Evolutionary conservation across 2,797 vertebrate species (phyloP).

Genomic region (Poecilia gillii): DNA sequence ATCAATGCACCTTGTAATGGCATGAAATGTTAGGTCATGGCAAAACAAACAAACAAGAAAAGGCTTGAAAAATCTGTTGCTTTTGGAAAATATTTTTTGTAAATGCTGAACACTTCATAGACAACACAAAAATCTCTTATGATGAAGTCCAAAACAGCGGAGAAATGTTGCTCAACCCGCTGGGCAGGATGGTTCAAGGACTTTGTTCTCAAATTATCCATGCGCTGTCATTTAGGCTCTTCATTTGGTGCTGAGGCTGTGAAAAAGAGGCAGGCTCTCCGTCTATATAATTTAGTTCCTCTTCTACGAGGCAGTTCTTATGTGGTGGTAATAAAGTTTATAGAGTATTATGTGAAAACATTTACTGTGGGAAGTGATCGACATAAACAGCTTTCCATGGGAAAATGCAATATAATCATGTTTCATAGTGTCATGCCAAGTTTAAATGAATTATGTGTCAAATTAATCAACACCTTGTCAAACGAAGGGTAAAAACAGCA

Average conservation of each 20-base stretch:
- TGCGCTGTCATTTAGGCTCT: background rate
- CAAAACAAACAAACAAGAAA: background rate
- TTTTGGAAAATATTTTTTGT: background rate
- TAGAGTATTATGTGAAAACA: conserved; percentile 61
- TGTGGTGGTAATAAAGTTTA: conserved; percentile 60
- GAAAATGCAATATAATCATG: conserved; percentile 58
- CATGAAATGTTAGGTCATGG: background rate
- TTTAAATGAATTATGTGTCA: conserved; percentile 59
- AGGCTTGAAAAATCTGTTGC: background rate
- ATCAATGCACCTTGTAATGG: background rate
- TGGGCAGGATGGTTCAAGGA: conserved; percentile 4
- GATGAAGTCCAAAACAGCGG: background rate
- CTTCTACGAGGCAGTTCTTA: conserved; percentile 28
- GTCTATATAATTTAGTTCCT: conserved; percentile 32
- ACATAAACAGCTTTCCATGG: conserved; percentile 52
- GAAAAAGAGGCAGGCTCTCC: conserved; percentile 19
- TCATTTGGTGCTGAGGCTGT: conserved; percentile 15
- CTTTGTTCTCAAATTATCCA: conserved; percentile 6
- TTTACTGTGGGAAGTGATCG: conserved; percentile 57
- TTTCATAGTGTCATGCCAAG: conserved; percentile 41
- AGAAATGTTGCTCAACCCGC: background rate
- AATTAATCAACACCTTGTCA: conserved; percentile 46
- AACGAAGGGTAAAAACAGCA: conserved; percentile 21
- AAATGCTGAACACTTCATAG: background rate
- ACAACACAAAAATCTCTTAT: background rate